phyloP scores from a whole-genome alignment of 2,797 vertebrate species.

The Scleropages formosus region DNA sequence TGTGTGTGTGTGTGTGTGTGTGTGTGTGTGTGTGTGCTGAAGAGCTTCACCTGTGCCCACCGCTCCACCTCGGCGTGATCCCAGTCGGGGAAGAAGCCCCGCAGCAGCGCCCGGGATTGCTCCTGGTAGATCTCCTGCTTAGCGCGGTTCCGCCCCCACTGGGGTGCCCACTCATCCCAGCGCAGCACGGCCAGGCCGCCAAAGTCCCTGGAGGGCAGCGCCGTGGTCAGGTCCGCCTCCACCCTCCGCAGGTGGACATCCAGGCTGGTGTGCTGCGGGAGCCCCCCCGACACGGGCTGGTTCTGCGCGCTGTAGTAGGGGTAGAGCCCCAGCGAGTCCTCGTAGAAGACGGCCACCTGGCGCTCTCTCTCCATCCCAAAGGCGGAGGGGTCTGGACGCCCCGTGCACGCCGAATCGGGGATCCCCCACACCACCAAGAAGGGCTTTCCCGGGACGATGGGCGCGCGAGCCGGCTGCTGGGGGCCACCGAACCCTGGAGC shows the following conservation, averaged over 20 bases:
- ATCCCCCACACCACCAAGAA: constrained; percentile 75
- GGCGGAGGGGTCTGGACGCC: constrained; percentile 57
- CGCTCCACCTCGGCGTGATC: constrained; percentile 66
- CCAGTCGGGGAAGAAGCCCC: constrained; percentile 70
- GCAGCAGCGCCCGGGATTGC: constrained; percentile 64
- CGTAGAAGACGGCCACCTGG: constrained; percentile 66
- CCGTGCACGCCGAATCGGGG: constrained; percentile 61
- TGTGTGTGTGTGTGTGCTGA: no score
- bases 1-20: no score
- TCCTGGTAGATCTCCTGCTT: constrained; percentile 62
- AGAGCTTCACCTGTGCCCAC: constrained; percentile 69
- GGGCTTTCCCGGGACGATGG: constrained; percentile 70
- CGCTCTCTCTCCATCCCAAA: constrained; percentile 69
- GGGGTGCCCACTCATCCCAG: constrained; percentile 71
- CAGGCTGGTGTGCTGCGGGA: constrained; percentile 73
- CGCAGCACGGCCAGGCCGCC: constrained; percentile 67
- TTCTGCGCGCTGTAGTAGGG: constrained; percentile 66
- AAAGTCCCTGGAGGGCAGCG: constrained; percentile 63
- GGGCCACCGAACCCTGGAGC: constrained; percentile 47
- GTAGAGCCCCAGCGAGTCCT: constrained; percentile 69
- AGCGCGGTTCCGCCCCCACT: constrained; percentile 68
- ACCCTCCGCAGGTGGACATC: constrained; percentile 67
- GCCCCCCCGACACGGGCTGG: constrained; percentile 60
- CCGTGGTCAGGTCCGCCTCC: constrained; percentile 60
- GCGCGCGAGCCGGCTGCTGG: constrained; percentile 57